Conservation (phyloP, 2,113 vertebrate species). For the Pollimyrus isidori region DNA sequence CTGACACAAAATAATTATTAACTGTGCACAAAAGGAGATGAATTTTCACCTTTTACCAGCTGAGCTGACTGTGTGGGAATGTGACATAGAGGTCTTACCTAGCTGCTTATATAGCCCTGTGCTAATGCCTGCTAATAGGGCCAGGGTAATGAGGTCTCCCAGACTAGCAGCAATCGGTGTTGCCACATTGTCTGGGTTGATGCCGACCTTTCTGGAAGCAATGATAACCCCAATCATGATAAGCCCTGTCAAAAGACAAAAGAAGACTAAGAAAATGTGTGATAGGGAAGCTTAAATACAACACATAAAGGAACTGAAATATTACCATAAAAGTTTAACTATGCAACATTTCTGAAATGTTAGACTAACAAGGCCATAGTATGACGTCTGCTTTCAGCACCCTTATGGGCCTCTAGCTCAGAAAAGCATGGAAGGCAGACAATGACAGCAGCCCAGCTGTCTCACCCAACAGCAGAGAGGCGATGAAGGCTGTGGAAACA, state of each 20-base stretch:
- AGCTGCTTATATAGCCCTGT: slow-evolving; percentile 87
- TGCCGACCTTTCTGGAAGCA: slow-evolving; percentile 86
- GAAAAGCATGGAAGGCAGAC: background rate
- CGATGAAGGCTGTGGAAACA: slow-evolving; percentile 92
- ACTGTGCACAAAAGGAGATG: background rate
- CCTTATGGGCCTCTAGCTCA: background rate
- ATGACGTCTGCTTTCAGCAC: background rate
- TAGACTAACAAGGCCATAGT: background rate
- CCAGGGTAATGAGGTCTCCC: slow-evolving; percentile 92
- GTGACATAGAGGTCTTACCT: slow-evolving; percentile 55
- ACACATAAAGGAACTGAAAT: background rate
- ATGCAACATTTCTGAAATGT: background rate
- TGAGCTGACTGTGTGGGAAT: background rate
- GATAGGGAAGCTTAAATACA: background rate
- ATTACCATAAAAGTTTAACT: background rate
- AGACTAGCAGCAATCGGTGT: slow-evolving; percentile 95
- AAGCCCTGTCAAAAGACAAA: slow-evolving; percentile 64
- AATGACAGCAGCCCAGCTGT: background rate
- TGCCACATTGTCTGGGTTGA: slow-evolving; percentile 96
- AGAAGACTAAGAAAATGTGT: background rate
- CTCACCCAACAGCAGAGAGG: slow-evolving; percentile 87
- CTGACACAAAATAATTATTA: background rate
- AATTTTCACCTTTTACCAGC: background rate
- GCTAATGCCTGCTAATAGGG: slow-evolving; percentile 90
- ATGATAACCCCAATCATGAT: slow-evolving; percentile 98